A percentile compares a stretch with the other conserved stretches of the same genome.
Evolutionary conservation across 92 coral and sea anemone species (phyloP).

Genomic region (Scolanthus callimorphus): DNA sequence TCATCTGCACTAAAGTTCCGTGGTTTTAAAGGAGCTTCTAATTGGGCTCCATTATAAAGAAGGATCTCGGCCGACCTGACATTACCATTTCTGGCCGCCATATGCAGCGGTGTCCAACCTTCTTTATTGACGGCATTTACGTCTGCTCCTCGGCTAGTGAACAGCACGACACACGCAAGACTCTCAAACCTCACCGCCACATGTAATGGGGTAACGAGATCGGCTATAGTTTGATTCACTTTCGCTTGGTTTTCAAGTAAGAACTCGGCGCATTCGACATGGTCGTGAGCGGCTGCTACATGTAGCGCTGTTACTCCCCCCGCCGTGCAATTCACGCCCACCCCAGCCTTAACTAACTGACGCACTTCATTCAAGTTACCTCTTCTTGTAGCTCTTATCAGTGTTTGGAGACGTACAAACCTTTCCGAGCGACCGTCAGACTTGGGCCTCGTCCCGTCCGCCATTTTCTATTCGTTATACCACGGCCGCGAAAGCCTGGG

Average conservation of each 20-base stretch:
- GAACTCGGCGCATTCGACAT: slow-evolving; percentile 63
- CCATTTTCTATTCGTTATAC: too few species aligned
- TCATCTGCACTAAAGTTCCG: slow-evolving; percentile 29
- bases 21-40: slow-evolving; percentile 27
- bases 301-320: slow-evolving; percentile 59
- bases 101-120: slow-evolving; percentile 63
- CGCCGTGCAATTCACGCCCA: slow-evolving; percentile 47
- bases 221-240: slow-evolving; percentile 40
- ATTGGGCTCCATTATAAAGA: slow-evolving; percentile 37
- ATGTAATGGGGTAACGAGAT: slow-evolving; percentile 48
- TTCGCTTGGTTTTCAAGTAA: slow-evolving; percentile 45
- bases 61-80: slow-evolving; percentile 40
- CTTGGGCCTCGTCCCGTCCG: slow-evolving; percentile 11
- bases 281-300: slow-evolving; percentile 61
- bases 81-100: slow-evolving; percentile 57
- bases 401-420: slow-evolving; percentile 41
- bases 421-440: slow-evolving; percentile 19
- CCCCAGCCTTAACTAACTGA: slow-evolving; percentile 43
- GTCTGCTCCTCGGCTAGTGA: slow-evolving; percentile 46
- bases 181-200: slow-evolving; percentile 59
- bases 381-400: slow-evolving; percentile 53
- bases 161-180: slow-evolving; percentile 54
- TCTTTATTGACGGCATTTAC: slow-evolving; percentile 55
- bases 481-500: neutral
- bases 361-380: slow-evolving; percentile 44